Base-by-base conservation (phyloP, 2,113 vertebrate species). In the Eudyptes chrysolophus region DNA sequence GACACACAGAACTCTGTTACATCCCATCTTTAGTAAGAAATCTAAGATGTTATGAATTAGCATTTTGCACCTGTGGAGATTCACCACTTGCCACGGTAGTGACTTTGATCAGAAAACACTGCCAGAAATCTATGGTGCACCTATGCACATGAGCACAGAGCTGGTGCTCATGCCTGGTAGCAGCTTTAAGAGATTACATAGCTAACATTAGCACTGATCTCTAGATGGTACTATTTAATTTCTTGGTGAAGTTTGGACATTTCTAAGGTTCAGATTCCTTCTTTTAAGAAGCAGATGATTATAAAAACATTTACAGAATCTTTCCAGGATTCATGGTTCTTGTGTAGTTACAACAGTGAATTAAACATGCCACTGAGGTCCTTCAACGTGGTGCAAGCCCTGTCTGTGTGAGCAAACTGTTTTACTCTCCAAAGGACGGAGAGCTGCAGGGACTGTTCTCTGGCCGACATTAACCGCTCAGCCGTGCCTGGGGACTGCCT, bases 1-100 rank as follows among this genome's bases (percentile, higher is more conserved):
- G 74, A 92, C 70, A 95, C 84, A 96, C 52, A 97, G 88, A 98
- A 83, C 83, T 96, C 93, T 89, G 48, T 84, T 89, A 98, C 82
- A 83, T 70, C 20, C 32, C 40, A 22, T 84, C 89, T 95, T 97
- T 95, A 96, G 95, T 96, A 98, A 97, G 90, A 70, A 89, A 84
- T 85, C 51, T 86, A n/a, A 84, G 74, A 91, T 26, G 55, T 42
- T 51, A 62, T 1, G 3, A 74, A 78, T 38, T 84, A 89, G 95
- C 92, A 87, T 93, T 97, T 94, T 64, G 66, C 89, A 97, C 91
- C 86, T 89, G 90, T 86, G 88, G 75, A 92, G 89, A 95, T 87
- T 97, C 92, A 96, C 91, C 96, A 92, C 66, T 75, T 92, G 79
- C 96, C 7, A 17, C 42, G 58, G 97, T 90, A 97, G 95, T 84